phyloP scores from a whole-genome alignment of 2,888 invertebrate genomes.

The Brenthis hecate region DNA sequence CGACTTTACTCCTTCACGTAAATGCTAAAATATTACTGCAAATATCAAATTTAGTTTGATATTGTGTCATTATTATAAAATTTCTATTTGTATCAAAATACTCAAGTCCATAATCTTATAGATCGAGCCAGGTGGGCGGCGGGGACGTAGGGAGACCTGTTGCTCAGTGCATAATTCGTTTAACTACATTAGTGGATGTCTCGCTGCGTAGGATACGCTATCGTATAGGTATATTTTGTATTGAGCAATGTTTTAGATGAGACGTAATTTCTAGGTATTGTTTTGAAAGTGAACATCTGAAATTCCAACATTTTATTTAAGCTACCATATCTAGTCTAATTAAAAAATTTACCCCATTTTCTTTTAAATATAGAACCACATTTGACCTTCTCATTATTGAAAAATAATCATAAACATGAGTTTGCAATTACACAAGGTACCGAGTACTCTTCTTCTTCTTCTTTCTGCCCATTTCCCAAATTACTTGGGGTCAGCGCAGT shows the following conservation, averaged over 20 bases:
- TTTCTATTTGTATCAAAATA: background rate
- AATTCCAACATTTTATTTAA: too few species aligned
- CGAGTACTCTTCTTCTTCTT: too few species aligned
- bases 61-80: background rate
- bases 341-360: too few species aligned
- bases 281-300: too few species aligned
- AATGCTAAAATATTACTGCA: background rate
- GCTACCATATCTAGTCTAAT: too few species aligned
- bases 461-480: too few species aligned
- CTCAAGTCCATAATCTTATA: slow-evolving; percentile 10
- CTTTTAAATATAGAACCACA: too few species aligned
- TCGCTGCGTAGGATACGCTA: slow-evolving; percentile 2
- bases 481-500: too few species aligned
- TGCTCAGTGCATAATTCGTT: slow-evolving; percentile 35
- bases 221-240: background rate
- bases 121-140: slow-evolving; percentile 6
- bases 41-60: background rate
- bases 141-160: slow-evolving; percentile 27
- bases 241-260: background rate
- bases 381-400: too few species aligned
- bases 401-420: too few species aligned
- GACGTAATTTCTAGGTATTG: background rate
- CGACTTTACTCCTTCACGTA: too few species aligned
- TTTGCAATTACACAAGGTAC: too few species aligned
- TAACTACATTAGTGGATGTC: slow-evolving; percentile 31